Evolutionary conservation across 2,113 vertebrate genomes (phyloP), one percentile per base, ranked within the genome.

Genomic region (Paracanthobrama guichenoti): DNA sequence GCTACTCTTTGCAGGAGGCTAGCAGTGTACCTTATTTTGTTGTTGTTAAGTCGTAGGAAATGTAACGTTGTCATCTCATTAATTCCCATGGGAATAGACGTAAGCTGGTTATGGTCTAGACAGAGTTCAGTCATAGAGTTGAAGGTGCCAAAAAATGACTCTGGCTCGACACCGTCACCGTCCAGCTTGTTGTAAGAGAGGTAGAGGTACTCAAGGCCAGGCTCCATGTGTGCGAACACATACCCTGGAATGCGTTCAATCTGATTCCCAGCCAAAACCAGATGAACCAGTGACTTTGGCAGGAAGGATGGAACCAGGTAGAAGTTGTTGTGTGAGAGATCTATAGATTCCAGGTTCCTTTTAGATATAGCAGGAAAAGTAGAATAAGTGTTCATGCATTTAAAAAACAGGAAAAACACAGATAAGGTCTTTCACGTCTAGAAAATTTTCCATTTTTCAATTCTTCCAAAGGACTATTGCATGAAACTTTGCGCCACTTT

Each of bases 241-340:
- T 95, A 99, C 77, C 97, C 98, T 90, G 98, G 98, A 84, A 99
- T 96, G 85, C 97, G 95, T 87, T 99, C 97, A 7, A 99, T 98
- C 86, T 95, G 95, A 88, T 99, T 99, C 35, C 97, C 96, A 2
- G 97, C 91, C 53, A 99, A 93, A 78, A 99, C 93, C 2, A 99
- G 94, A 84, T 99, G 97, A 82, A 98, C 88, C 86, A 99, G 92
- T 22, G 96, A 96, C 90, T 92, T 96, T n/a, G 98, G 98, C 69
- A 99, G 91, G 84, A 96, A 97, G 48, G 98, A 98, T 0, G 98
- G 98, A 67, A 99, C 98, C 2, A 98, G 95, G 86, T 98, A 96
- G 12, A 99, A 90, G 31, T 96, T 94, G 87, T 99, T 99, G 26
- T 97, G 93, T 2, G 98, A 98, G 31, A 99, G 95, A 83, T 99